Evolutionary conservation across 2,797 vertebrate species (phyloP).

Genomic region (Borostomias antarcticus): DNA sequence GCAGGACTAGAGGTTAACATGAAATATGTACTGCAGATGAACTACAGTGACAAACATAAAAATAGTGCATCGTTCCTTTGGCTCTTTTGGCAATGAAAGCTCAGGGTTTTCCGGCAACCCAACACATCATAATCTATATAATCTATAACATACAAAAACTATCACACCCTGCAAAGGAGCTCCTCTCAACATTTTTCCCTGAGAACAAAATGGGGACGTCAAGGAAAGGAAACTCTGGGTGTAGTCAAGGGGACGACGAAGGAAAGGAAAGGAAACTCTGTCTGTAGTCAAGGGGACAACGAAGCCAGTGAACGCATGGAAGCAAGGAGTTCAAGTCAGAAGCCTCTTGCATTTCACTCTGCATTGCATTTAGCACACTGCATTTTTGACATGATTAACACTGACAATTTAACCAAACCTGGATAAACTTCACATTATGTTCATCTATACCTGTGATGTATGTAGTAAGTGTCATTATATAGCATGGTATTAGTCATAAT

Average conservation of each 20-base stretch:
- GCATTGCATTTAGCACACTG: slow-evolving; percentile 28
- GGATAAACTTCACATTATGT: slow-evolving; percentile 32
- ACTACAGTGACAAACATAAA: slow-evolving; percentile 10
- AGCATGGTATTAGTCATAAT: not conserved
- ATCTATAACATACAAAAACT: slow-evolving; percentile 11
- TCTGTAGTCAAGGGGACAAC: slow-evolving; percentile 6
- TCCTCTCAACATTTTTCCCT: slow-evolving; percentile 27
- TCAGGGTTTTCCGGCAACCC: slow-evolving; percentile 13
- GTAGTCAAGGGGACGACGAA: slow-evolving; percentile 4
- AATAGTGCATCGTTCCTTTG: slow-evolving; percentile 25
- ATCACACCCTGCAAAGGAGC: slow-evolving; percentile 12
- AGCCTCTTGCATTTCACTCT: not conserved
- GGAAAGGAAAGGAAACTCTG: not conserved
- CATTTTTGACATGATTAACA: slow-evolving; percentile 37
- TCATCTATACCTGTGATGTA: not conserved
- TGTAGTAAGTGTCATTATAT: not conserved
- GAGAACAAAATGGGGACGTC: slow-evolving; percentile 26
- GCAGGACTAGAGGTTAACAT: slow-evolving; percentile 4
- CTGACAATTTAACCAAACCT: not conserved
- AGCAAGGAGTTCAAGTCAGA: too few species aligned
- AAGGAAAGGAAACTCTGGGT: not conserved
- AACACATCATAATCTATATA: slow-evolving; percentile 16
- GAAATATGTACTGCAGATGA: slow-evolving; percentile 5
- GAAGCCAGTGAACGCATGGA: not conserved
- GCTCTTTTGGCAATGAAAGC: slow-evolving; percentile 26